Evolutionary conservation across 2,797 vertebrate genomes (phyloP), one percentile per base, ranked within the genome.

Genomic region (Megalops cyprinoides): DNA sequence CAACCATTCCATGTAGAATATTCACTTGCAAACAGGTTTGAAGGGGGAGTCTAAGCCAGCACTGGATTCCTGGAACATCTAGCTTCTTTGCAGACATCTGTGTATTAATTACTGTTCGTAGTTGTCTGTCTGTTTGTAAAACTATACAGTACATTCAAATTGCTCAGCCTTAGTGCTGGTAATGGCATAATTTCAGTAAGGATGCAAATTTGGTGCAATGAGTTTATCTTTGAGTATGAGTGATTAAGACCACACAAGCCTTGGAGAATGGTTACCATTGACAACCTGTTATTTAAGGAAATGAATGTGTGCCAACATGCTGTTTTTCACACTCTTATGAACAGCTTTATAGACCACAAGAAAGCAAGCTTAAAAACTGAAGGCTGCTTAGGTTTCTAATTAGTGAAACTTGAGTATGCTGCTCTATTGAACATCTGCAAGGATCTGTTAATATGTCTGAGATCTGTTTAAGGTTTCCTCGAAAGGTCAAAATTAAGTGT

Each of bases 211-310:
- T 31, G 51, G 67, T 76, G 51, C 23, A 74, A 74, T 56, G 48
- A 79, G 5, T 31, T 15, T 65, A 44, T 55, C 25, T 25, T n/a
- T 39, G 42, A 49, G 53, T 7, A 58, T 53, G 67, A 79, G 37
- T 58, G 67, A 74, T 74, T 53, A 58, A 56, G 37, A 60, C 23
- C 44, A 46, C 71, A 74, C 44, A 23, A 23, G 23, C 44, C 23
- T 48, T 25, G 23, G 71, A 49, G 42, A 46, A 18, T 73, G 69
- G 69, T 48, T 73, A 46, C 71, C 71, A 74, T 74, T 48, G 42
- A 42, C 46, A 74, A 46, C n/a, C 6, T 46, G 71, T 74, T 42
- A 74, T 74, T n/a, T 74, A 74, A 73, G 62, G 15, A 56, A 46
- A 71, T 65, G 7, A 55, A 74, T 74, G 10, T 74, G 62, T 71